Conservation (phyloP, 35 echinoderm and acorn worm genomes). For the Anneissia japonica region DNA sequence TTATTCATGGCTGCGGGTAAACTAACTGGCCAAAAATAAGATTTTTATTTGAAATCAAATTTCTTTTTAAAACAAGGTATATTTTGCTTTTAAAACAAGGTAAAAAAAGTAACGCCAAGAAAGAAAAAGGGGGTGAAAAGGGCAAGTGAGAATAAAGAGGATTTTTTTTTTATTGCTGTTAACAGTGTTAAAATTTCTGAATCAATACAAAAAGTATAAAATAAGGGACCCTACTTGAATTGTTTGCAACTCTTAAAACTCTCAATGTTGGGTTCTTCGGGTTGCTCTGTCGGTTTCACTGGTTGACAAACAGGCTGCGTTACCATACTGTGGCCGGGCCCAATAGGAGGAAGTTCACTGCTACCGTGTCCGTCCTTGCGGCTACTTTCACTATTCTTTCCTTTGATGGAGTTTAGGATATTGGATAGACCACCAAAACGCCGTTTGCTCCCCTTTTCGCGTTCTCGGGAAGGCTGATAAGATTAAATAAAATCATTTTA, state of each 20-base stretch:
- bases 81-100: too few relatives aligned
- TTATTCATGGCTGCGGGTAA: too few relatives aligned
- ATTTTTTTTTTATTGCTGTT: background rate
- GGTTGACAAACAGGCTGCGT: conserved; percentile 29
- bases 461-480: background rate
- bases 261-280: background rate
- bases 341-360: conserved; percentile 52
- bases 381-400: conserved; percentile 36
- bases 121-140: background rate
- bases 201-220: background rate
- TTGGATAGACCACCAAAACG: conserved; percentile 51
- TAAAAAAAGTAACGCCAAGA: background rate
- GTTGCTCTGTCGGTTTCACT: conserved; percentile 7
- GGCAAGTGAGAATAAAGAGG: background rate
- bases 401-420: conserved; percentile 66
- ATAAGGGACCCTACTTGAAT: conserved; percentile 49
- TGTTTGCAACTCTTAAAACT: conserved; percentile 59
- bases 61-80: too few relatives aligned
- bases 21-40: too few relatives aligned
- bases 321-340: conserved; percentile 59
- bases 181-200: background rate
- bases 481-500: too few relatives aligned
- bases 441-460: background rate
- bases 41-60: too few relatives aligned
- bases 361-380: background rate